phyloP scores from a whole-genome alignment of 2,797 vertebrate species.

The Platyrinchus mystaceus region DNA sequence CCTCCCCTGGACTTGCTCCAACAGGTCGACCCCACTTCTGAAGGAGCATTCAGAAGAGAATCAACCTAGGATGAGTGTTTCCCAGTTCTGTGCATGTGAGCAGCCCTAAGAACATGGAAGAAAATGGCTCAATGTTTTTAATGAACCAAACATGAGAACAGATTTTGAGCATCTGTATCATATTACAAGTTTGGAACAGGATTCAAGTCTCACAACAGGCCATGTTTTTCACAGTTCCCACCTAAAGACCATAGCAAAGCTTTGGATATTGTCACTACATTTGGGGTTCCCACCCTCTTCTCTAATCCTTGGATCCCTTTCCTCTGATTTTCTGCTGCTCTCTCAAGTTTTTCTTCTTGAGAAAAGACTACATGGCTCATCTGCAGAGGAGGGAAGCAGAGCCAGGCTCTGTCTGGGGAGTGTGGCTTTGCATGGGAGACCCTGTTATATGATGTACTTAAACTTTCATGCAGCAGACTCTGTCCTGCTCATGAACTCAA shows the following conservation, averaged over 20 bases:
- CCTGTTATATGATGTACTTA: neutral
- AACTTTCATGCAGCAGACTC: neutral
- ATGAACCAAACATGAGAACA: neutral
- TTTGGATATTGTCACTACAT: neutral
- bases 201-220: neutral
- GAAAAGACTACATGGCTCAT: neutral
- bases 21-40: neutral
- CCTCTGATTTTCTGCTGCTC: neutral
- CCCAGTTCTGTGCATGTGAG: neutral
- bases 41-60: neutral
- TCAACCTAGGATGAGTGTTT: neutral
- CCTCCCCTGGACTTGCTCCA: neutral
- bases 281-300: neutral
- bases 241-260: neutral
- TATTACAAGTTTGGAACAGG: neutral
- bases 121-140: neutral
- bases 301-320: neutral
- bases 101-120: neutral
- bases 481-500: neutral
- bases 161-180: neutral
- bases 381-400: neutral
- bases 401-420: neutral
- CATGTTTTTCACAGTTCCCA: neutral
- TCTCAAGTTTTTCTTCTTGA: neutral
- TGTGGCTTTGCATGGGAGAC: neutral